Evolutionary conservation across 2,113 vertebrate genomes (phyloP).

Genomic region (Peromyscus maniculatus): DNA sequence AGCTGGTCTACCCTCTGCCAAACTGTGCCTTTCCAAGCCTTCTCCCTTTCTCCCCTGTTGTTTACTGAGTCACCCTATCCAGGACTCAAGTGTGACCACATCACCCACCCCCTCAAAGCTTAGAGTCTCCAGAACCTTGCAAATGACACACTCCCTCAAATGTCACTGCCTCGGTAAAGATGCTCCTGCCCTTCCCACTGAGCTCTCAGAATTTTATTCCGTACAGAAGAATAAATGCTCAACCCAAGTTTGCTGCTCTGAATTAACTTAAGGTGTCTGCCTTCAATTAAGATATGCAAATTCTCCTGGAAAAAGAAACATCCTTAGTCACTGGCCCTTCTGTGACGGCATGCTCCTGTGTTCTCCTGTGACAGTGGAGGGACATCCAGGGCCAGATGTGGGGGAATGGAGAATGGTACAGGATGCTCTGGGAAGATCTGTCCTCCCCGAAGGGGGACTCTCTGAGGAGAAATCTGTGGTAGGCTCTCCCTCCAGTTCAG

Average conservation of each 20-base stretch:
- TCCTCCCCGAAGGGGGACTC: neutral
- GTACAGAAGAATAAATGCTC: neutral
- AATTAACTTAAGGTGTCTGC: slow-evolving; percentile 49
- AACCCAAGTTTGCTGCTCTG: slow-evolving; percentile 28
- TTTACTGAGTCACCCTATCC: neutral
- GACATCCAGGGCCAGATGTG: fast-evolving
- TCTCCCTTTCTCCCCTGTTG: neutral
- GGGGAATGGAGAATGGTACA: too few relatives aligned
- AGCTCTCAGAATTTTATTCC: neutral
- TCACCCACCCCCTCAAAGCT: neutral
- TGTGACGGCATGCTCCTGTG: neutral
- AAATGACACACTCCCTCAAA: neutral
- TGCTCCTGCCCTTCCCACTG: neutral
- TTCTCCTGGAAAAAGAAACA: neutral
- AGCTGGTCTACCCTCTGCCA: neutral
- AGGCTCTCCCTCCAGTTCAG: neutral
- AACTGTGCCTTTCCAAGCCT: neutral
- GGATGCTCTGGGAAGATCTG: neutral
- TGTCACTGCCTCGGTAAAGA: neutral
- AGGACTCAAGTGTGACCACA: neutral
- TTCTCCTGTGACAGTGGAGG: neutral
- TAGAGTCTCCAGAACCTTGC: neutral
- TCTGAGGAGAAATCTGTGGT: neutral
- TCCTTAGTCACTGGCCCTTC: neutral
- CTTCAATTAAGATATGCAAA: slow-evolving; percentile 58